Base-by-base conservation (phyloP, 2,797 vertebrate species). In the Lepilemur septentrionalis region DNA sequence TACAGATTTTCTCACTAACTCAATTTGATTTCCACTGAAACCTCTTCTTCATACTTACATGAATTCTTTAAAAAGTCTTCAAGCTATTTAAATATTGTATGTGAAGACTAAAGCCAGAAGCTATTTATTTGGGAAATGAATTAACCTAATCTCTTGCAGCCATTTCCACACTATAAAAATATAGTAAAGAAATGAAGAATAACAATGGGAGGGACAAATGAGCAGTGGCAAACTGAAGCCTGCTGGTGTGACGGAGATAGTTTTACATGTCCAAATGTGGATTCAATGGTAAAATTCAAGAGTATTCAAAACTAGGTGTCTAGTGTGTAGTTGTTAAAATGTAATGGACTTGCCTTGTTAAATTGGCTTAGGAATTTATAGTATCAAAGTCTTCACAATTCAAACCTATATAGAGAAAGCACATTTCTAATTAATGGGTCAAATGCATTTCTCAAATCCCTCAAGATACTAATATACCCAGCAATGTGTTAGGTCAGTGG, bases 51-150 rank as follows among this genome's bases (percentile, higher is more conserved):
- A 94, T 91, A 91, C 55, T 95, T 84, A 89, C 63, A 75, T 43
- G 32, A 52, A 86, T 41, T 94, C 61, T 96, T 75, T 89, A 76
- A 97, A 94, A 93, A 89, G 69, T 96, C 78, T 93, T 91, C 75
- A 89, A 93, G 78, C 52, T 92, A 96, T 97, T 96, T 38, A 96
- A 97, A 92, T 93, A 92, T 59, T 94, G 88, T n/a, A 86, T 93
- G 43, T 95, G 92, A 97, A 97, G 75, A 94, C 72, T 86, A 95
- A 96, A 95, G 84, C 43, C 79, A 87, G 78, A 96, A 95, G 96
- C 70, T 96, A 97, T 96, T 95, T 96, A 97, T 96, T 96, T 97
- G 73, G 89, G 70, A 96, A 97, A 97, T 96, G 89, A 96, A 89
- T 95, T 91, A 95, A 86, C 94, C 94, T 97, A 95, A 97, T 97